Evolutionary conservation across 2,888 invertebrate genomes (phyloP).

Genomic region (Drosophila pseudotakahashii): DNA sequence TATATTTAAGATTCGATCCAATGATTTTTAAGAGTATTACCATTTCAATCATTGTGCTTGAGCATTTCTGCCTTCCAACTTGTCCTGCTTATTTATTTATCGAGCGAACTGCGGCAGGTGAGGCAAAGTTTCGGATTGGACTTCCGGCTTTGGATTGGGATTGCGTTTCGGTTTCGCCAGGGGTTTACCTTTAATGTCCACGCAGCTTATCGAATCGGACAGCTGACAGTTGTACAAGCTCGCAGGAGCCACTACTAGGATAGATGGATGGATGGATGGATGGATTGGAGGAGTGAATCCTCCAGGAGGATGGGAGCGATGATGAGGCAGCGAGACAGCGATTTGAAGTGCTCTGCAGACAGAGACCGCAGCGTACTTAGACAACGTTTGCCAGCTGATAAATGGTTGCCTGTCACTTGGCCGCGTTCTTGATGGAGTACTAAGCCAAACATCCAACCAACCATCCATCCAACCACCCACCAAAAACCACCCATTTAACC

Average conservation of each 20-base stretch:
- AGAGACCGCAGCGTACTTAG: constrained; percentile 66
- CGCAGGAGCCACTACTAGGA: constrained; percentile 3
- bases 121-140: constrained; percentile 10
- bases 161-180: constrained; percentile 1
- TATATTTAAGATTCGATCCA: not conserved
- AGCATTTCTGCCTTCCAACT: not conserved
- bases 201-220: constrained; percentile 65
- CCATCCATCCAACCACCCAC: constrained; percentile 1
- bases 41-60: no score
- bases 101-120: constrained; percentile 46
- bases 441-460: constrained; percentile 5
- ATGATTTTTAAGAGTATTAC: not conserved
- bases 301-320: constrained; percentile 5
- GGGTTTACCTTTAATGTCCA: constrained; percentile 23
- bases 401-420: constrained; percentile 70
- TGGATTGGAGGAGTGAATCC: constrained; percentile 1
- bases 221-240: constrained; percentile 60
- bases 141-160: constrained; percentile 17
- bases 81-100: constrained; percentile 39
- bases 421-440: constrained; percentile 23
- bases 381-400: constrained; percentile 64
- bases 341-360: constrained; percentile 59
- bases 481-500: constrained; percentile 6
- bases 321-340: constrained; percentile 45
- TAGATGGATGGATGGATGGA: not conserved